Conservation (phyloP, 1,140 invertebrate genomes). For the Colletes gigas region DNA sequence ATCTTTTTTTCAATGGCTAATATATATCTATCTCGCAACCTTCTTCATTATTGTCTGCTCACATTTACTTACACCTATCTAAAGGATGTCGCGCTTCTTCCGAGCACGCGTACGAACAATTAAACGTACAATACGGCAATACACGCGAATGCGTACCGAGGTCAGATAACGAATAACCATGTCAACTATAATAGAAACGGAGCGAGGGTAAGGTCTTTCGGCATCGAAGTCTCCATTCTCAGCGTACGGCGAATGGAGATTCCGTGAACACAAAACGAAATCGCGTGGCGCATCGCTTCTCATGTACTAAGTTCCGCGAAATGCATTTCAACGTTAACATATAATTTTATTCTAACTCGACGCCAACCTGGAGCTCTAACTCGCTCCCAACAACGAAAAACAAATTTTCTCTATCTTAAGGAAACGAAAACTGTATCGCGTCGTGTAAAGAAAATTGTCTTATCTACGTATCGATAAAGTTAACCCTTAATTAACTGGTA, state of each 20-base stretch:
- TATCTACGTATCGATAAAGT: no score
- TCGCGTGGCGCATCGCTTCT: conserved; percentile 18
- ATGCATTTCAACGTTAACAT: no score
- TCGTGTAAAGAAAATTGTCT: no score
- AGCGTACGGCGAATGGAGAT: not conserved
- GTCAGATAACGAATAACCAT: conserved; percentile 45
- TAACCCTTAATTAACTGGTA: no score
- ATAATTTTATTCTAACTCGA: no score
- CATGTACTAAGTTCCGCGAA: not conserved
- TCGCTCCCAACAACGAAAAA: no score
- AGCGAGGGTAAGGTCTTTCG: conserved; percentile 8
- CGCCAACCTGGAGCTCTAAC: no score
- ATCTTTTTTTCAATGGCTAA: conserved; percentile 27
- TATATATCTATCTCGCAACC: conserved; percentile 67
- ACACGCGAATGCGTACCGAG: conserved; percentile 1
- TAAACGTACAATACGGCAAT: conserved; percentile 16
- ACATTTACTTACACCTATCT: conserved; percentile 78
- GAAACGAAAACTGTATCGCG: no score
- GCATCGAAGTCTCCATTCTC: conserved; percentile 22
- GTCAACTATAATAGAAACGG: conserved; percentile 23
- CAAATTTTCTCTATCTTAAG: no score
- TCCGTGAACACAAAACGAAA: conserved; percentile 48
- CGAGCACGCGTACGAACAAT: conserved; percentile 17
- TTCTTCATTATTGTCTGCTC: conserved; percentile 79
- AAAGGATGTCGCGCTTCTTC: conserved; percentile 48